Conservation (phyloP, 2,888 invertebrate genomes). For the Opisthograptis luteolata region DNA sequence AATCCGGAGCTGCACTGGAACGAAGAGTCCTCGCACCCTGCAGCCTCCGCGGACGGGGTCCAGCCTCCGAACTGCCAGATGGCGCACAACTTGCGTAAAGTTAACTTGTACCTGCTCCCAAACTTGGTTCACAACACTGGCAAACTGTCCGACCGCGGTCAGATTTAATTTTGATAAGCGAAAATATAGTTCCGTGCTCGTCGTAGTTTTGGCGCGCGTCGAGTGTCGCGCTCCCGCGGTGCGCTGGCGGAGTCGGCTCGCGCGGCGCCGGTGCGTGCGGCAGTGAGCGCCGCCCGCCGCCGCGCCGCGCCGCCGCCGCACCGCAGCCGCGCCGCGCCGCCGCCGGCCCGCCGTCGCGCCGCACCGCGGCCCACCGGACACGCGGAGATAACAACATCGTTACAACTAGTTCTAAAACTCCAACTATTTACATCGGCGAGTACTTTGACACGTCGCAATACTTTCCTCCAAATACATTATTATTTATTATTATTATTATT, state of each 20-base stretch:
- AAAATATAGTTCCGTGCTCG: neutral
- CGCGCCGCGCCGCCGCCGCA: neutral
- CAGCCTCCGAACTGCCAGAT: neutral
- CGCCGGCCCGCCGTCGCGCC: neutral
- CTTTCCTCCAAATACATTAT: no score
- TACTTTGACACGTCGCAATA: neutral
- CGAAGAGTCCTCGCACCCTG: no score
- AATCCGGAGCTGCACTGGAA: neutral
- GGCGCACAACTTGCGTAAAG: slow-evolving; percentile 7
- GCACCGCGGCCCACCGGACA: neutral
- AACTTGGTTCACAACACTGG: slow-evolving; percentile 6
- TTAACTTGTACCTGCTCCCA: neutral
- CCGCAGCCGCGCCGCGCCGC: neutral
- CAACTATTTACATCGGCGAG: neutral
- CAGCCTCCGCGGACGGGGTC: neutral
- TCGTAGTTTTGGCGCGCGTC: slow-evolving; percentile 11
- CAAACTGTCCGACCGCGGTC: neutral
- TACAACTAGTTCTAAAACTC: neutral
- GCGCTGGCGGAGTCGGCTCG: slow-evolving; percentile 2
- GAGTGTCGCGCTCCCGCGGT: neutral
- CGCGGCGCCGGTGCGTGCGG: slow-evolving; percentile 6
- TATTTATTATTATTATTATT: no score
- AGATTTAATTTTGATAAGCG: neutral
- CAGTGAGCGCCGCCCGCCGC: slow-evolving; percentile 1
- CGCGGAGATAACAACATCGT: neutral